A percentile compares a stretch with the other conserved stretches of the same genome.
Conservation (phyloP, 1,140 invertebrate genomes). For the Pemphigus obesinymphae region DNA sequence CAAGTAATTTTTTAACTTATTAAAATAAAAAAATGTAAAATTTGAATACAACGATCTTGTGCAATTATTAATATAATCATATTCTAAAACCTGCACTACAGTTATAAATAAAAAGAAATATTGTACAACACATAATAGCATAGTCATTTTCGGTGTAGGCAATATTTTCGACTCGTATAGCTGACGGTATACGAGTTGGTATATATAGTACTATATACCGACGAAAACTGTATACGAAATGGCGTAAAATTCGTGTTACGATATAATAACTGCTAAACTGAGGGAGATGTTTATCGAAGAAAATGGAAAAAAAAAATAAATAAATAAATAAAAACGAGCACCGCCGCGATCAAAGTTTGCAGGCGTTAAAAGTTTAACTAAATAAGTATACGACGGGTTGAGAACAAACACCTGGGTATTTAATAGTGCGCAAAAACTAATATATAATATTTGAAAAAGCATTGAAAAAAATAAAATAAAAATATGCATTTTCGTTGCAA, state of each 20-base stretch:
- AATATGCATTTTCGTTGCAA: no score
- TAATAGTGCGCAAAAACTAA: neutral
- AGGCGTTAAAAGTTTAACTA: neutral
- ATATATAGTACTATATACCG: no score
- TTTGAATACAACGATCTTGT: no score
- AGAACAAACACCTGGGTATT: slow-evolving; percentile 2
- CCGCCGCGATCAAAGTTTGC: neutral
- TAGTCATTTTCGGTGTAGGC: neutral
- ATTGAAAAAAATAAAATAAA: no score
- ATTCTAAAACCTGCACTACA: no score
- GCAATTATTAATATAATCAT: no score
- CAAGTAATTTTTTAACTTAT: no score
- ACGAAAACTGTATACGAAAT: neutral
- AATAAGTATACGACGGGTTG: neutral
- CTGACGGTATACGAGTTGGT: neutral
- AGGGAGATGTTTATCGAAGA: neutral
- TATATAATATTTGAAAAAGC: no score
- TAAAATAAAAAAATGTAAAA: no score
- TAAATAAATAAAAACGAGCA: no score
- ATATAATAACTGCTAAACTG: neutral
- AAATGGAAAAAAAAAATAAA: no score
- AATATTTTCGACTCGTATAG: neutral
- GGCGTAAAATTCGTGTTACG: neutral
- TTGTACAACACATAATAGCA: neutral
- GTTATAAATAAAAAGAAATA: neutral